Evolutionary conservation across 2,888 invertebrate species (phyloP).

Genomic region (Pantelozetes paolii): DNA sequence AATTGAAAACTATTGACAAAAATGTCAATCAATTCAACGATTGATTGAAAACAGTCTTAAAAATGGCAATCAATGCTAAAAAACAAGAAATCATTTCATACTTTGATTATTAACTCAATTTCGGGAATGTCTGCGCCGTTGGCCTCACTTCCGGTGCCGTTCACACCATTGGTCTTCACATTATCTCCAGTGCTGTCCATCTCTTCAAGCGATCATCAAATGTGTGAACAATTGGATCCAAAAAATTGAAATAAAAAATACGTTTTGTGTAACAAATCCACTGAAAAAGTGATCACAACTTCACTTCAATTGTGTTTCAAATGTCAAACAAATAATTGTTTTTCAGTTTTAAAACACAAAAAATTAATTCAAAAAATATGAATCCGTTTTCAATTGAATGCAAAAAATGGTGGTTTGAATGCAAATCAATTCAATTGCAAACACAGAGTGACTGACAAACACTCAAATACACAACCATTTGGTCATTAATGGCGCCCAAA

Average conservation of each 20-base stretch:
- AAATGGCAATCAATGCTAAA: too few species aligned
- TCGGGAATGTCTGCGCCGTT: slow-evolving; percentile 45
- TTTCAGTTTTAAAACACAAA: background rate
- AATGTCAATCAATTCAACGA: too few species aligned
- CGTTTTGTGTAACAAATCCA: too few species aligned
- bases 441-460: too few species aligned
- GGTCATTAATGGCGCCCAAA: too few species aligned
- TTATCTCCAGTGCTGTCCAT: background rate
- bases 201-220: slow-evolving; percentile 1
- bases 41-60: too few species aligned
- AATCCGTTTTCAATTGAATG: background rate
- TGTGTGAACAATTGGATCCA: background rate
- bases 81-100: slow-evolving; percentile 21
- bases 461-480: too few species aligned
- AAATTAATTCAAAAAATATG: background rate
- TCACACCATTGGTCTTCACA: background rate
- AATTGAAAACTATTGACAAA: too few species aligned
- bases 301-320: background rate
- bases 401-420: background rate
- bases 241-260: background rate
- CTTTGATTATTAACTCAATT: slow-evolving; percentile 48
- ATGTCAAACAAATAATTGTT: background rate
- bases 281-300: too few species aligned
- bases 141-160: slow-evolving; percentile 23
- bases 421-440: background rate